Evolutionary conservation across 92 coral and sea anemone genomes (phyloP), one percentile per base, ranked within the genome.

Genomic region (Phenganax marumi): DNA sequence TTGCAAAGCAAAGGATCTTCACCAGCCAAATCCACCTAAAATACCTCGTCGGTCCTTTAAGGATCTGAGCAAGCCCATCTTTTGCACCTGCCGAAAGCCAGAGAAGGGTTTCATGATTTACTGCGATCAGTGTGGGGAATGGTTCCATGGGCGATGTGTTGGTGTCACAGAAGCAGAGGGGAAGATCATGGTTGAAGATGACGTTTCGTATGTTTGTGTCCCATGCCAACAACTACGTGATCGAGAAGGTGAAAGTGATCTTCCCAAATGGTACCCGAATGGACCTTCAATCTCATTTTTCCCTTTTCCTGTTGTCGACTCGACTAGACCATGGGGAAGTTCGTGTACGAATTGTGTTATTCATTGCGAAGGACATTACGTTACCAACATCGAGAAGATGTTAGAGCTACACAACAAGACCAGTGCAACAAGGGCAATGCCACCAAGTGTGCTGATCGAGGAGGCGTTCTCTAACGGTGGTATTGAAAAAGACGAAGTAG

Each of bases 121-220:
- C 64, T 85, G 88, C 57, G 88, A 86, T 24, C 90, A 84, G 75
- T 86, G 92, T 75, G 90, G 90, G 10, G 90, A 90, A 70, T 90
- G 86, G 90, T 90, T 63, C 63, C 92, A 90, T 66, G 73, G 69
- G 22, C 57, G 79, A 24, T 86, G 89, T 70, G 68, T 85, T 77
- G 79, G 84, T 23, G 21, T 89, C n/a, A 79, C 88, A 53, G 83
- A 82, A 61, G 75, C 73, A 46, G 85, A 70, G 25, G 77, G 57
- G 47, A 70, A 58, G 60, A 89, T 19, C 68, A 83, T 77, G 87
- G 61, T 18, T 70, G 75, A 52, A 54, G 84, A 81, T 18, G 91
- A 82, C 50, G 63, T 65, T 11, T 64, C 85, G 5, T 89, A 75
- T 77, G 70, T 83, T 53, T 86, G 82, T 69, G 68, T 55, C 7